A percentile compares a stretch with the other conserved stretches of the same genome.
These are phyloP conservation scores for Melangyna quadrimaculata DNA, from an alignment of 2,888 invertebrate species.

Conservation along the genomic window DNA sequence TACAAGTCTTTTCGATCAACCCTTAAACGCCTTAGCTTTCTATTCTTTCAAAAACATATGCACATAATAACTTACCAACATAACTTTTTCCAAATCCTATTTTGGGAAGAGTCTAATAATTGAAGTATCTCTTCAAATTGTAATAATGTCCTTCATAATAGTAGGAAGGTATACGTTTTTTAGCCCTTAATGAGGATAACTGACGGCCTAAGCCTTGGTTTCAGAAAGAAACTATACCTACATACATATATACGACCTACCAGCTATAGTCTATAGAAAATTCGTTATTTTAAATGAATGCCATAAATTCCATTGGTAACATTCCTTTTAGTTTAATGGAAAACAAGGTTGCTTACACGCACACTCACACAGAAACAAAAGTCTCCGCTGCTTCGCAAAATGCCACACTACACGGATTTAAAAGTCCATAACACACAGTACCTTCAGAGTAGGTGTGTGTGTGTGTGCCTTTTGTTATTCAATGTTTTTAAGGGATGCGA, in stretches of 20 bases:
- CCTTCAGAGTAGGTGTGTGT: neutral
- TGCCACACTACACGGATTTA: too few relatives aligned
- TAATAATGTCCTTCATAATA: constrained; percentile 22
- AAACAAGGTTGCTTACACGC: constrained; percentile 41
- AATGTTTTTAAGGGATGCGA: constrained; percentile 39
- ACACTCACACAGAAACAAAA: neutral
- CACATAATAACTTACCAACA: neutral
- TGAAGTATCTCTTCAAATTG: constrained; percentile 48
- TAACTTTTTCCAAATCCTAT: neutral
- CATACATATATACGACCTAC: too few relatives aligned
- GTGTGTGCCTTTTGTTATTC: neutral
- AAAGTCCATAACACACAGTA: too few relatives aligned
- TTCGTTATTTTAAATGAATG: constrained; percentile 56
- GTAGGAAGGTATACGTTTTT: neutral
- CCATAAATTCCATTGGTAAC: constrained; percentile 55
- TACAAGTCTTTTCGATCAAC: neutral
- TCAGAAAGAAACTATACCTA: too few relatives aligned
- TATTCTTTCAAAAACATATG: neutral
- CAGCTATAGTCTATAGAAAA: constrained; percentile 22
- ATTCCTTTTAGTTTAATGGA: constrained; percentile 67
- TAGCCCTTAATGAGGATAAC: neutral
- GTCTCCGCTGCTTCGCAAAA: neutral
- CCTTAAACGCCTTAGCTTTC: neutral
- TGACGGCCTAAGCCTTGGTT: neutral
- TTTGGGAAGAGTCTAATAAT: constrained; percentile 41